Conservation (phyloP, 2,797 vertebrate genomes). For the Mormyrops attenuatus region DNA sequence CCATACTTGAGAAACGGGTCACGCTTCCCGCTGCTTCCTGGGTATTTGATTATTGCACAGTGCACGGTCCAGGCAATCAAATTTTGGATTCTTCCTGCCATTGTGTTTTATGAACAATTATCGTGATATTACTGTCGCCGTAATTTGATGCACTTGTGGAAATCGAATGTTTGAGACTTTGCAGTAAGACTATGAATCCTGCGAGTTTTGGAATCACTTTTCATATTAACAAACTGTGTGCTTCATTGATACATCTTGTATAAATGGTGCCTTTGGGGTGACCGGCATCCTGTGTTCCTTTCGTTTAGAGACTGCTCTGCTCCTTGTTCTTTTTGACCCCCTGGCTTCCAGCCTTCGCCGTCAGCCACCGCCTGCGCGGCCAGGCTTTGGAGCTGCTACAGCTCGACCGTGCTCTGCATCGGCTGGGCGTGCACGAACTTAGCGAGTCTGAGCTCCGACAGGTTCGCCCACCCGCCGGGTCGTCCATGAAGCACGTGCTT, state of each 20-base stretch:
- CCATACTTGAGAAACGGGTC: neutral
- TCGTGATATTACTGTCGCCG: neutral
- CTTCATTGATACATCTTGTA: neutral
- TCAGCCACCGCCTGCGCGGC: constrained; percentile 66
- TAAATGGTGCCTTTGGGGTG: neutral
- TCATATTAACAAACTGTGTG: neutral
- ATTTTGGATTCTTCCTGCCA: neutral
- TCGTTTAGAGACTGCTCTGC: constrained; percentile 70
- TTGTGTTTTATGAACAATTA: neutral
- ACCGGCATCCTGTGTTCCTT: neutral
- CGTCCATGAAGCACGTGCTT: neutral
- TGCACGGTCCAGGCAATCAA: neutral
- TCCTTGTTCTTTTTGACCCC: constrained; percentile 78
- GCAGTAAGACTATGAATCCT: neutral
- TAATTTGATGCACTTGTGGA: neutral
- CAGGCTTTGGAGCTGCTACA: constrained; percentile 73
- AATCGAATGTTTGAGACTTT: neutral
- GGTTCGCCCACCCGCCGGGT: constrained; percentile 50
- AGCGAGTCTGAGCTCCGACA: constrained; percentile 70
- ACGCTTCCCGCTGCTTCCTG: neutral
- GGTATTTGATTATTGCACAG: neutral
- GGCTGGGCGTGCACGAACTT: constrained; percentile 69
- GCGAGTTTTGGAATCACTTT: neutral
- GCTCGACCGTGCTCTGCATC: constrained; percentile 74
- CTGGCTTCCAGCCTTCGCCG: constrained; percentile 62